Conservation (phyloP, 2,888 invertebrate genomes). For the Toxonevra muliebris region DNA sequence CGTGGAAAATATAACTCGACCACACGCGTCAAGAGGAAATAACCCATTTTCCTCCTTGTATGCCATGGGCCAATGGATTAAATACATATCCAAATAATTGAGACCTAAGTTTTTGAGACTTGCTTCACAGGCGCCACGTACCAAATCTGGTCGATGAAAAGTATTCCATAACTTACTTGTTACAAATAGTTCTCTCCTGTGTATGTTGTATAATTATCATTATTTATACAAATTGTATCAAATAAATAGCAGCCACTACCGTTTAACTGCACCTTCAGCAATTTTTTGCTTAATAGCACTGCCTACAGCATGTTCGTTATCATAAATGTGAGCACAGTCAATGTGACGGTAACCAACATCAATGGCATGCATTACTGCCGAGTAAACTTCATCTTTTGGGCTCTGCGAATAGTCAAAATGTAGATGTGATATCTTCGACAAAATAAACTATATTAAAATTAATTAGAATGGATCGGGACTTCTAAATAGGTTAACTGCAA, state of each 20-base stretch:
- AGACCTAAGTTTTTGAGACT: conserved; percentile 78
- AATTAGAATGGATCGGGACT: no score
- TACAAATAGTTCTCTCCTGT: conserved; percentile 73
- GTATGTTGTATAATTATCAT: background rate
- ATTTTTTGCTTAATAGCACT: conserved; percentile 73
- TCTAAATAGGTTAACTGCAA: no score
- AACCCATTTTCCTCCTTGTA: conserved; percentile 78
- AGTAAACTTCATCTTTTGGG: conserved; percentile 72
- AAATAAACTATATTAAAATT: background rate
- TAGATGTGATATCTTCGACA: no score
- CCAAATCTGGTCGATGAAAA: conserved; percentile 80
- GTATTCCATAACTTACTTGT: conserved; percentile 89
- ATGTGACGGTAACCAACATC: conserved; percentile 81
- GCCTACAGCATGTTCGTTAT: conserved; percentile 79
- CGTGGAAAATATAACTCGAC: conserved; percentile 71
- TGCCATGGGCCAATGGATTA: conserved; percentile 91
- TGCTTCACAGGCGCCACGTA: conserved; percentile 72
- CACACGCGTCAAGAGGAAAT: conserved; percentile 70
- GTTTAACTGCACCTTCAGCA: conserved; percentile 72
- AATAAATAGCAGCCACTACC: conserved; percentile 59
- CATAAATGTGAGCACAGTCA: conserved; percentile 77
- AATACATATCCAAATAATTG: conserved; percentile 83
- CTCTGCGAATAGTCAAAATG: conserved; percentile 57
- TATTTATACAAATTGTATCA: background rate
- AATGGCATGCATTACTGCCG: conserved; percentile 77